These are phyloP conservation scores for Cecropterus lyciades DNA, from an alignment of 1,140 invertebrate genomes.

Conservation along the genomic window DNA sequence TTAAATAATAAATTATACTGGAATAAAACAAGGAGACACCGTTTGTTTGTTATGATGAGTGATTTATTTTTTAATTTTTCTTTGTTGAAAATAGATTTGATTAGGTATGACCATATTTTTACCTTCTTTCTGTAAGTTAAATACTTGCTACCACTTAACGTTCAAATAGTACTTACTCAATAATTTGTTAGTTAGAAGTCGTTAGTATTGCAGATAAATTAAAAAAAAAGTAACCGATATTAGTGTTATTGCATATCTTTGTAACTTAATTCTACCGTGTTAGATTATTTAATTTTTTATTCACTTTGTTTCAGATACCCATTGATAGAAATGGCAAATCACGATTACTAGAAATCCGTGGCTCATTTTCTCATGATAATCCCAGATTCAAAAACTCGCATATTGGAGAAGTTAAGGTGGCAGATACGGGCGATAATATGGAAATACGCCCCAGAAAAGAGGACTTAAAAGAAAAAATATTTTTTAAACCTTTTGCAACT, in stretches of 20 bases:
- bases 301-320: conserved; percentile 73
- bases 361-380: conserved; percentile 58
- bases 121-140: no score
- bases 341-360: conserved; percentile 66
- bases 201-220: no score
- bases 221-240: no score
- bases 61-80: no score
- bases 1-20: no score
- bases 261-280: conserved; percentile 8
- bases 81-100: no score
- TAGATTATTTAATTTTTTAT: conserved; percentile 21
- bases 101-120: no score
- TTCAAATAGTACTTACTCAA: no score
- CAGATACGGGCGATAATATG: conserved; percentile 41
- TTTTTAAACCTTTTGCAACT: conserved; percentile 66
- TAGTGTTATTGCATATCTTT: not conserved
- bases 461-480: conserved; percentile 63
- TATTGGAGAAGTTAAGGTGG: conserved; percentile 51
- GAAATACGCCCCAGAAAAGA: conserved; percentile 48
- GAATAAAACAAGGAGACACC: no score
- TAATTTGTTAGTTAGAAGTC: no score
- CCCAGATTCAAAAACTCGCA: conserved; percentile 58
- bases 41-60: no score
- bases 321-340: conserved; percentile 76
- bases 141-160: no score